These are phyloP conservation scores for Drosophila mayaguana DNA, from an alignment of 2,888 invertebrate species.

Conservation along the genomic window DNA sequence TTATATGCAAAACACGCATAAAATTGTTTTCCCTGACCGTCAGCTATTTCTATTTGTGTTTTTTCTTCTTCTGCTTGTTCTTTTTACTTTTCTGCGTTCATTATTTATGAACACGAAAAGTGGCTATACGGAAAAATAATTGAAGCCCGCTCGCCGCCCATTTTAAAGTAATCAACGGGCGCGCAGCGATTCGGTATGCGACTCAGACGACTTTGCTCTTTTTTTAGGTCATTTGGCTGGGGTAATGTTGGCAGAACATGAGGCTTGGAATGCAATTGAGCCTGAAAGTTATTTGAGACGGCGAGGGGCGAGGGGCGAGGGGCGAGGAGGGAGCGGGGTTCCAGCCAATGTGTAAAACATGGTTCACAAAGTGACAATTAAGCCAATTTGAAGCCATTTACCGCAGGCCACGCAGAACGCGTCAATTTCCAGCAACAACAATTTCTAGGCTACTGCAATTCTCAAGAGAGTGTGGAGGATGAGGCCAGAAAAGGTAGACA, in stretches of 20 bases:
- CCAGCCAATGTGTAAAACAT: constrained; percentile 65
- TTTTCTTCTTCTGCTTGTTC: background rate
- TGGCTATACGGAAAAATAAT: constrained; percentile 58
- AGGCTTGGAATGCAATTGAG: constrained; percentile 53
- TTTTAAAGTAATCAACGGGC: constrained; percentile 73
- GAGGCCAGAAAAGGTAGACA: constrained; percentile 56
- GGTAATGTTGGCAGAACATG: constrained; percentile 61
- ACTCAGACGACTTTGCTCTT: background rate
- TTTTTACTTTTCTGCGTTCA: constrained; percentile 43
- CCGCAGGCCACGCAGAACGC: constrained; percentile 29
- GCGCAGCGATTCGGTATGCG: background rate
- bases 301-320: too few species aligned
- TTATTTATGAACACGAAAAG: constrained; percentile 76
- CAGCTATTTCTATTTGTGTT: constrained; percentile 11
- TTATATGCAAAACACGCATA: constrained; percentile 79
- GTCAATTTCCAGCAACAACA: constrained; percentile 56
- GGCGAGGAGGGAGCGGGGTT: too few species aligned
- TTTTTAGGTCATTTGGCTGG: constrained; percentile 47
- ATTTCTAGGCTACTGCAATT: constrained; percentile 21
- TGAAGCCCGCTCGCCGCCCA: constrained; percentile 58
- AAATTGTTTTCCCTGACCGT: constrained; percentile 54
- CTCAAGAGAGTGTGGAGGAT: background rate
- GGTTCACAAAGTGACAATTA: constrained; percentile 77
- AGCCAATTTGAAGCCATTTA: constrained; percentile 75
- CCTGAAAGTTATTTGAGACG: constrained; percentile 2